Conservation (phyloP, 1,140 invertebrate species). For the Nylanderia fulva region DNA sequence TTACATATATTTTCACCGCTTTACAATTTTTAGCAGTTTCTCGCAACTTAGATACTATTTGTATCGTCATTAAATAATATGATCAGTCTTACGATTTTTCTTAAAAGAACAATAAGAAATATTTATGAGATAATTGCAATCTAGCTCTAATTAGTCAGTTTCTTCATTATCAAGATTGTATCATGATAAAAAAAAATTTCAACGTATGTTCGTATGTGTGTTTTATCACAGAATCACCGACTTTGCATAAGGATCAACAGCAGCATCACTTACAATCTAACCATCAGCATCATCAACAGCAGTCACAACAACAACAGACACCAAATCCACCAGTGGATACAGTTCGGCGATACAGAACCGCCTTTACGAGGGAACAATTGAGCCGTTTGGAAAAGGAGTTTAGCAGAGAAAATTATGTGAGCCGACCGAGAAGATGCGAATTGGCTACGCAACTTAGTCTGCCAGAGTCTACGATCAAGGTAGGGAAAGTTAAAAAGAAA, state of each 20-base stretch:
- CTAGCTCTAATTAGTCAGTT: too few species aligned
- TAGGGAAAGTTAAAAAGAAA: constrained; percentile 80
- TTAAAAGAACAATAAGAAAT: too few species aligned
- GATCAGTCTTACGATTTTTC: too few species aligned
- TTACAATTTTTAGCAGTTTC: too few species aligned
- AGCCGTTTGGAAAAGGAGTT: constrained; percentile 98
- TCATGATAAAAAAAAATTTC: too few species aligned
- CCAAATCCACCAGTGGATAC: constrained; percentile 85
- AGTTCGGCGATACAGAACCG: constrained; percentile 97
- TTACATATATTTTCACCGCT: too few species aligned
- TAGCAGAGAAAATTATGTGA: constrained; percentile 98
- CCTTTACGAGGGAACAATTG: constrained; percentile 98
- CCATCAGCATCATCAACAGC: neutral
- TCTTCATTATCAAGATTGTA: too few species aligned
- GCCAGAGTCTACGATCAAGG: constrained; percentile 99
- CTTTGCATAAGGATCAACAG: neutral
- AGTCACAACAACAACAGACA: constrained; percentile 54
- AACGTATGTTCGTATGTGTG: neutral
- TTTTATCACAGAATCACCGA: constrained; percentile 7
- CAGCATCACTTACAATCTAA: neutral
- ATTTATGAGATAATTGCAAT: too few species aligned
- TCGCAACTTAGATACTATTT: too few species aligned
- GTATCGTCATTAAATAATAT: too few species aligned
- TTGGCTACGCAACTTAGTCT: constrained; percentile 97
- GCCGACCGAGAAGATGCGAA: constrained; percentile 96